phyloP scores from a whole-genome alignment of 2,113 vertebrate species.

The Podilymbus podiceps region DNA sequence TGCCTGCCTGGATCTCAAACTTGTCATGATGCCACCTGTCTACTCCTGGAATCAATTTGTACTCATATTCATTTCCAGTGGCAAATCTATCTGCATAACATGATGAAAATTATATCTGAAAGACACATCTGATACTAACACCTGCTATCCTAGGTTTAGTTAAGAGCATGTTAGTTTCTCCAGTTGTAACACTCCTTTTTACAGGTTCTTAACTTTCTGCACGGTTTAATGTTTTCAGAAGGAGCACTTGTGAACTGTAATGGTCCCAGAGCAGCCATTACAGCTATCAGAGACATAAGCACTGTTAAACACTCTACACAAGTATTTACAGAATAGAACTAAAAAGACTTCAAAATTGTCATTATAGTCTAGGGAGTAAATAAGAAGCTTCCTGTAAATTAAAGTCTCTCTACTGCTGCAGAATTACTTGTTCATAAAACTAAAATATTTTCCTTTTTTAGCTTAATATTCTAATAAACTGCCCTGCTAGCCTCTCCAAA shows the following conservation, averaged over 20 bases:
- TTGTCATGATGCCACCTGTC: neutral
- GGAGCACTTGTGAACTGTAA: neutral
- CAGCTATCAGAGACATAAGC: neutral
- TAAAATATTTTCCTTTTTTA: neutral
- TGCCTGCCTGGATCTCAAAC: neutral
- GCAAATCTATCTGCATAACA: neutral
- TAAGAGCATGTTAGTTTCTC: neutral
- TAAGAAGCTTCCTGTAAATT: neutral
- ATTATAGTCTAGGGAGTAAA: neutral
- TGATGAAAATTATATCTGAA: neutral
- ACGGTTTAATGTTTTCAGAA: neutral
- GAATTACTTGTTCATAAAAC: neutral
- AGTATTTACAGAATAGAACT: neutral
- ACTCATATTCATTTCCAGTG: neutral
- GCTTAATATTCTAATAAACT: neutral
- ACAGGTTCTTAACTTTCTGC: neutral
- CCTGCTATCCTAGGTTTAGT: neutral
- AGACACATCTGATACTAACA: neutral
- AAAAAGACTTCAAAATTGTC: neutral
- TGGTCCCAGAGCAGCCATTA: neutral
- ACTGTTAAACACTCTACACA: neutral
- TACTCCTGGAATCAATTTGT: neutral
- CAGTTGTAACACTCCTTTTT: neutral
- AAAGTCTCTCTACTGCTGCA: accelerated
- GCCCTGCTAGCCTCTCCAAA: neutral